A percentile compares a stretch with the other conserved stretches of the same genome.
Conservation (phyloP, 2,113 vertebrate species). For the Irena cyanogastra region DNA sequence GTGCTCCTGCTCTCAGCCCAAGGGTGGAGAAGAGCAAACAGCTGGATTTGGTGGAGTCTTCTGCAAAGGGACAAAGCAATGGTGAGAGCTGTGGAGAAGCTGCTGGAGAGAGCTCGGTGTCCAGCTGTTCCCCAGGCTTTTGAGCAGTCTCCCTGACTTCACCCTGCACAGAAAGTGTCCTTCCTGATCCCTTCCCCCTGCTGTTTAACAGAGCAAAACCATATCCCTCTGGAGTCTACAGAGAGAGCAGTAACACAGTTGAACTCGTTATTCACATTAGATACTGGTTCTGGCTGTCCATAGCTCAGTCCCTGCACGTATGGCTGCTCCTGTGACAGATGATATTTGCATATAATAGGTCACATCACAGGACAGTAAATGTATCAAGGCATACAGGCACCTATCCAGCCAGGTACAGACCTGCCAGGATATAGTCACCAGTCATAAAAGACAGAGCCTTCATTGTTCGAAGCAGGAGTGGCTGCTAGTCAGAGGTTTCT, state of each 20-base stretch:
- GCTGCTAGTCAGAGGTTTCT: not conserved
- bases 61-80: not conserved
- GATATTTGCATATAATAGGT: not conserved
- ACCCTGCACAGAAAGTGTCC: not conserved
- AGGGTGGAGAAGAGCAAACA: not conserved
- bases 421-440: not conserved
- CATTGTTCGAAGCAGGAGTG: not conserved
- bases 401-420: not conserved
- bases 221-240: not conserved
- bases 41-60: no score
- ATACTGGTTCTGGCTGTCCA: not conserved
- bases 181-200: not conserved
- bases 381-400: not conserved
- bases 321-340: not conserved
- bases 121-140: not conserved
- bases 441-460: not conserved
- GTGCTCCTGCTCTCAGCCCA: not conserved
- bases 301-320: not conserved
- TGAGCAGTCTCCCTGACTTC: not conserved
- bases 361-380: not conserved
- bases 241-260: not conserved
- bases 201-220: not conserved
- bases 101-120: not conserved
- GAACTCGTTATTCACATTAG: rapidly evolving
- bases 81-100: not conserved